Percentiles rank a stretch among this genome's conserved stretches.
These are phyloP conservation scores for Metacarcinus magister DNA, from an alignment of 2,888 invertebrate genomes.

Conservation along the genomic window DNA sequence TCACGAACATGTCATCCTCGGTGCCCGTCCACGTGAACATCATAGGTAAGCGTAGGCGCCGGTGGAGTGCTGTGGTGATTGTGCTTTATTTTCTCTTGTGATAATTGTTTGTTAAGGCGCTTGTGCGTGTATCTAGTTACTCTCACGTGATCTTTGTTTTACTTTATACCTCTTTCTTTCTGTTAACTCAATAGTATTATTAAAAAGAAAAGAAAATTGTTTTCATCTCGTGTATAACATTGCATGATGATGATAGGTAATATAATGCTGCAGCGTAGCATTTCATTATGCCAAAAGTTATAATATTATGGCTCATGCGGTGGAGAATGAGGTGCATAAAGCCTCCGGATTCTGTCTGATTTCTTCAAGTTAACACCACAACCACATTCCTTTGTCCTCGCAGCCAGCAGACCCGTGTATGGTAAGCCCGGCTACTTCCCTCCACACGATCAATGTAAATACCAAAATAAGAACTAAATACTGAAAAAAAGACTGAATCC, in stretches of 20 bases:
- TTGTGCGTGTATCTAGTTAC: neutral
- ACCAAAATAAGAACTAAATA: neutral
- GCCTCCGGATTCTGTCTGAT: neutral
- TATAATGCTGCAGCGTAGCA: neutral
- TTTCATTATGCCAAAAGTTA: neutral
- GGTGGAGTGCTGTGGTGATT: neutral
- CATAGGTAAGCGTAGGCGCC: constrained; percentile 73
- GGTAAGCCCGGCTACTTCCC: constrained; percentile 46
- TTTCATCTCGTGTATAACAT: neutral
- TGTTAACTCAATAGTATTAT: neutral
- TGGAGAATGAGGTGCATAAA: neutral
- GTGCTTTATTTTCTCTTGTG: neutral
- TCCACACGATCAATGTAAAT: constrained; percentile 29
- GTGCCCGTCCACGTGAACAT: constrained; percentile 78
- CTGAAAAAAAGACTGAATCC: neutral
- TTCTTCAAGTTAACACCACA: neutral
- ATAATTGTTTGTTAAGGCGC: neutral
- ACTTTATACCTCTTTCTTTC: neutral
- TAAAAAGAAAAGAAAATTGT: neutral
- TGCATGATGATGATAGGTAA: neutral
- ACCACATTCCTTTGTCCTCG: neutral
- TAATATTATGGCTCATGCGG: neutral
- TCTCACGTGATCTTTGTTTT: neutral
- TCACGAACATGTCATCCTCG: neutral
- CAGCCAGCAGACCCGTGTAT: constrained; percentile 63